Percentiles rank a stretch among this genome's conserved stretches.
Evolutionary conservation across 2,888 invertebrate genomes (phyloP).

Genomic region (Neuroscelio doddi): DNA sequence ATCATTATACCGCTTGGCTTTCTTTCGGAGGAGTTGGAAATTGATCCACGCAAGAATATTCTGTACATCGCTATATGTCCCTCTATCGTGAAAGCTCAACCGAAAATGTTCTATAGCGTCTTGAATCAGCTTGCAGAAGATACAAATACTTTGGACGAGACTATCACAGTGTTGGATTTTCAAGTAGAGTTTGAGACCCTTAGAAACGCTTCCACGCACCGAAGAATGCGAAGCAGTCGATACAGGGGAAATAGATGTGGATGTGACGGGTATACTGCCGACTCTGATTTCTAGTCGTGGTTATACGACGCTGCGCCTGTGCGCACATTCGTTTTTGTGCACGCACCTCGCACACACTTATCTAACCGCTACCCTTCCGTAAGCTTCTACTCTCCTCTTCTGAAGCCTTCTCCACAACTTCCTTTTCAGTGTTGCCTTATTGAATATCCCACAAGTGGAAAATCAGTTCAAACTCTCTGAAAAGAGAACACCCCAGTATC

Average conservation of each 20-base stretch:
- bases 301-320: conserved; percentile 27
- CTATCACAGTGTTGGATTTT: conserved; percentile 53
- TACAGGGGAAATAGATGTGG: conserved; percentile 49
- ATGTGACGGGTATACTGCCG: conserved; percentile 39
- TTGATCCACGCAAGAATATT: conserved; percentile 32
- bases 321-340: conserved; percentile 54
- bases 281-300: conserved; percentile 32
- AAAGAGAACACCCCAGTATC: conserved; percentile 53
- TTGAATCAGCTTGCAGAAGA: conserved; percentile 28
- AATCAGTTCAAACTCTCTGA: conserved; percentile 65
- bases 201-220: conserved; percentile 50
- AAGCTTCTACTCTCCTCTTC: conserved; percentile 45
- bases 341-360: conserved; percentile 44
- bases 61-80: conserved; percentile 19
- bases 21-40: conserved; percentile 31
- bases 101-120: conserved; percentile 39
- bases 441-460: conserved; percentile 70
- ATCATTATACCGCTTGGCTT: conserved; percentile 33
- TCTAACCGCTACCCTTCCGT: conserved; percentile 43
- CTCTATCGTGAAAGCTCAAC: conserved; percentile 32
- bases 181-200: conserved; percentile 54
- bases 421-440: conserved; percentile 68
- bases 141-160: conserved; percentile 53
- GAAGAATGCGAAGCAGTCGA: conserved; percentile 52
- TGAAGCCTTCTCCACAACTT: conserved; percentile 59